Percentiles rank a stretch among this genome's conserved stretches.
Conservation (phyloP, 2,113 vertebrate genomes). For the Pedionomus torquatus region DNA sequence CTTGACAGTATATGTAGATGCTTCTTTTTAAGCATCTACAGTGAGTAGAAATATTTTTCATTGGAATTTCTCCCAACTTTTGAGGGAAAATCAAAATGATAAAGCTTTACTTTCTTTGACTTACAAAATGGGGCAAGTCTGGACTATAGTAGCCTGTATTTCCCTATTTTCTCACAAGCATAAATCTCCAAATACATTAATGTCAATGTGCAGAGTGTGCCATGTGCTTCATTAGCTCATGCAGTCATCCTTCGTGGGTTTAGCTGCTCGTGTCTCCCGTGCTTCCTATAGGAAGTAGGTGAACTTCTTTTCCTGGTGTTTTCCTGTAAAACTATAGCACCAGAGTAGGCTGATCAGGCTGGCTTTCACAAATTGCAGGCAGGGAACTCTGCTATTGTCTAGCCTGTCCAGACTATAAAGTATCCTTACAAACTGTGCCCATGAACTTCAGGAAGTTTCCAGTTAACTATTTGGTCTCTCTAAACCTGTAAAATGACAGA, state of each 20-base stretch:
- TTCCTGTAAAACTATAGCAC: not conserved
- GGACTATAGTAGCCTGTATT: not conserved
- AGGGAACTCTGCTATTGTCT: not conserved
- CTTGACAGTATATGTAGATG: not conserved
- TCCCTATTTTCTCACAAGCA: not conserved
- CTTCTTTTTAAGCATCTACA: not conserved
- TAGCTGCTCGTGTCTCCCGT: not conserved
- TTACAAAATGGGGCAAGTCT: not conserved
- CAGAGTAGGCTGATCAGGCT: not conserved
- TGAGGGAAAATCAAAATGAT: not conserved
- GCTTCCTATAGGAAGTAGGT: not conserved
- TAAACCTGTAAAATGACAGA: not conserved
- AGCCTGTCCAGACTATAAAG: not conserved
- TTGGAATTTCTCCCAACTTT: not conserved
- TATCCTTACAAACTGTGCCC: not conserved
- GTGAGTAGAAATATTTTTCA: not conserved
- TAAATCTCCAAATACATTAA: not conserved
- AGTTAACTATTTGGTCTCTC: not conserved
- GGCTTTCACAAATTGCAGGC: not conserved
- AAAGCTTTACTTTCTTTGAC: not conserved
- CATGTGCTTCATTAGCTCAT: not conserved
- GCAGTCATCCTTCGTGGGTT: not conserved
- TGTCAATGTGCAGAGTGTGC: rapidly evolving
- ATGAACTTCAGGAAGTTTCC: not conserved
- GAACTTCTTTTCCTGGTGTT: not conserved